Conservation (phyloP, 2,888 invertebrate species). For the Acanthacorydalis orientalis region DNA sequence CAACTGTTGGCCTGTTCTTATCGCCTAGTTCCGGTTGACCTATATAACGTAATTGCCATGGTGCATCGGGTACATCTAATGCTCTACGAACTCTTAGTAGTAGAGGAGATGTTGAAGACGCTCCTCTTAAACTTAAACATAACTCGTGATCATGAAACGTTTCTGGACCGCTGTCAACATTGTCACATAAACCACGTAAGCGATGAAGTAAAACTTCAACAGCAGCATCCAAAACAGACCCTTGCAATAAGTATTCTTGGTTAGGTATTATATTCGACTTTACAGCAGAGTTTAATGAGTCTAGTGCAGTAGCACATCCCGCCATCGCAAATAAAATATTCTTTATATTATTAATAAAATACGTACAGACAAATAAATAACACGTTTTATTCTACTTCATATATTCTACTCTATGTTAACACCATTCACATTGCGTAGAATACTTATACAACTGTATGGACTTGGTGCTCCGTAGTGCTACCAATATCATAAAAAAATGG, state of each 20-base stretch:
- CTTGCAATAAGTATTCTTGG: constrained; percentile 86
- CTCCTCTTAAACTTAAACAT: constrained; percentile 62
- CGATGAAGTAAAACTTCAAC: constrained; percentile 82
- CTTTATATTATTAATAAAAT: too few relatives aligned
- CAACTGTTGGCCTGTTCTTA: constrained; percentile 75
- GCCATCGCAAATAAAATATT: constrained; percentile 13
- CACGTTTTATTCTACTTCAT: too few relatives aligned
- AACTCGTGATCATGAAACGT: constrained; percentile 89
- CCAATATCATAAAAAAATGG: too few relatives aligned
- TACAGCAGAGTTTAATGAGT: constrained; percentile 59
- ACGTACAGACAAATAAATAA: too few relatives aligned
- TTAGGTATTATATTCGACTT: constrained; percentile 79
- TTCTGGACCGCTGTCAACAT: constrained; percentile 79
- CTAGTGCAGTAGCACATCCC: constrained; percentile 46
- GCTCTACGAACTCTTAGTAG: constrained; percentile 71
- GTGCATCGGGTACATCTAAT: constrained; percentile 64
- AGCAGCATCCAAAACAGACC: constrained; percentile 80
- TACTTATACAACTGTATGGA: too few relatives aligned
- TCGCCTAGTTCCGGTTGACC: constrained; percentile 84
- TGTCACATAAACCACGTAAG: constrained; percentile 81
- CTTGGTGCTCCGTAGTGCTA: too few relatives aligned
- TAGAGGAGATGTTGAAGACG: constrained; percentile 42
- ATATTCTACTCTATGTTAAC: too few relatives aligned
- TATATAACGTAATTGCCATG: constrained; percentile 81
- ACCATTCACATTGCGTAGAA: too few relatives aligned